Evolutionary conservation across 2,113 vertebrate genomes (phyloP).

Genomic region (Copsychus sechellarum): DNA sequence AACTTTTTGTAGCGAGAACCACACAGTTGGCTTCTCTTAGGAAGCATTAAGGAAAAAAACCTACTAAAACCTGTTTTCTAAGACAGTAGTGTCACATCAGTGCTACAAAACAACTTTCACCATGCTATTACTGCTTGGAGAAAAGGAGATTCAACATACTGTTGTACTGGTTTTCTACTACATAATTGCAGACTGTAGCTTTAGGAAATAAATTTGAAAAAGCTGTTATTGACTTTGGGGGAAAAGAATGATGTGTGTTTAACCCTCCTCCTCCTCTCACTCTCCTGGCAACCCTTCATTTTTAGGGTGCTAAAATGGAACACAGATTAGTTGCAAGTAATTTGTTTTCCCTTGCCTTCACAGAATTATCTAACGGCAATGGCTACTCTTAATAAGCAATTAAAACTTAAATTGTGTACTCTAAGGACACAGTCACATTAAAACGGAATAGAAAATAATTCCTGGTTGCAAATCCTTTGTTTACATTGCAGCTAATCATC

Average conservation of each 20-base stretch:
- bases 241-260: background rate
- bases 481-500: background rate
- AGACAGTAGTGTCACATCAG: background rate
- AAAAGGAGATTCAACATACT: background rate
- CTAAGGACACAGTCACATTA: background rate
- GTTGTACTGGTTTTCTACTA: background rate
- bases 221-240: background rate
- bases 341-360: background rate
- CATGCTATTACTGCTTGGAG: background rate
- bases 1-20: background rate
- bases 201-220: background rate
- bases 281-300: background rate
- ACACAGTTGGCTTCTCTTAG: background rate
- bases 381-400: background rate
- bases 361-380: background rate
- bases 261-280: background rate
- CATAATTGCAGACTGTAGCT: background rate
- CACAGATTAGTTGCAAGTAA: background rate
- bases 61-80: background rate
- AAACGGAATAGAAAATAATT: conserved; percentile 1
- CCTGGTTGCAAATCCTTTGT: background rate
- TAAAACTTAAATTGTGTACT: background rate
- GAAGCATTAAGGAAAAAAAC: background rate
- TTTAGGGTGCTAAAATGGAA: background rate
- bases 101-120: background rate